Evolutionary conservation across 2,888 invertebrate species (phyloP).

Genomic region (Blastobasis lacticolella): DNA sequence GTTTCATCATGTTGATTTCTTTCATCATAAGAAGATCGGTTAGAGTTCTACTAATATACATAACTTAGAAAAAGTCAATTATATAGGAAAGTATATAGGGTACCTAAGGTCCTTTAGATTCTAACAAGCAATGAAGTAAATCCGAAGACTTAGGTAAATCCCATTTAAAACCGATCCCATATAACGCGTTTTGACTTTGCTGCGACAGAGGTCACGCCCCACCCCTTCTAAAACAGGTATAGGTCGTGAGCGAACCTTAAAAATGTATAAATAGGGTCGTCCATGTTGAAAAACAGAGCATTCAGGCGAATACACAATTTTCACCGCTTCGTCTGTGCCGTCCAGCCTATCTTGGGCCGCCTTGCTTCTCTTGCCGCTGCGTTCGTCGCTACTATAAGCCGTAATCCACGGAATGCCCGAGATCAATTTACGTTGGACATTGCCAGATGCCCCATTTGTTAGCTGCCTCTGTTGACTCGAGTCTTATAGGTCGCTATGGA

Average conservation of each 20-base stretch:
- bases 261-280: slow-evolving; percentile 22
- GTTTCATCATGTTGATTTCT: no score
- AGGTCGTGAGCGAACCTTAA: background rate
- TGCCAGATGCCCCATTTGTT: slow-evolving; percentile 24
- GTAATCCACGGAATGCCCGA: background rate
- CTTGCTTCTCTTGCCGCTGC: slow-evolving; percentile 6
- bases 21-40: no score
- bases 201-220: no score
- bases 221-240: background rate
- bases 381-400: slow-evolving; percentile 1
- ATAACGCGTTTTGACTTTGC: no score
- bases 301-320: slow-evolving; percentile 32
- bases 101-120: no score
- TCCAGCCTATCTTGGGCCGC: slow-evolving; percentile 21
- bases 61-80: no score
- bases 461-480: slow-evolving; percentile 29
- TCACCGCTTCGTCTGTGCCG: slow-evolving; percentile 16
- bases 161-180: no score
- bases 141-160: no score
- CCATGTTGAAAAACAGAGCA: slow-evolving; percentile 40
- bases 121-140: no score
- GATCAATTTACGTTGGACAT: slow-evolving; percentile 20
- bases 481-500: slow-evolving; percentile 11
- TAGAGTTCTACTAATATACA: no score
- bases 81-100: no score